Percentiles rank a stretch among this genome's conserved stretches.
Conservation (phyloP, 2,797 vertebrate species). For the Enteromius trimaculatus region DNA sequence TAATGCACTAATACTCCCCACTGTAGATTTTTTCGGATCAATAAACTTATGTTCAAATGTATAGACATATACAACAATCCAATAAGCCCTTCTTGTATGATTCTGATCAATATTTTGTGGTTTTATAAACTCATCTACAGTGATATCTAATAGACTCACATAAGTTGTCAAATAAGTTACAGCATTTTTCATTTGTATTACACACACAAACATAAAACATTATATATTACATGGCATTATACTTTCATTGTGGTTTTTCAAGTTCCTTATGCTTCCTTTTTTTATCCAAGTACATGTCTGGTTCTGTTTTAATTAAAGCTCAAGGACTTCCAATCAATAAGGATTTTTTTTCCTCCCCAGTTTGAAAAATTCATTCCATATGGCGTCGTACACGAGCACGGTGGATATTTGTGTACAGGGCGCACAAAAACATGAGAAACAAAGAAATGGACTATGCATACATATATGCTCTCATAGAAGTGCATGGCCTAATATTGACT, state of each 20-base stretch:
- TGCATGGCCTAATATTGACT: conserved; percentile 15
- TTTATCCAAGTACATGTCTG: conserved; percentile 32
- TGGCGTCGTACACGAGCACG: conserved; percentile 63
- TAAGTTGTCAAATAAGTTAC: too few species aligned
- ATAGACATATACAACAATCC: conserved; percentile 11
- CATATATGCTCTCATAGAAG: conserved; percentile 26
- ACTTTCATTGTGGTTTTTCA: not conserved
- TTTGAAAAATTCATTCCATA: conserved; percentile 70
- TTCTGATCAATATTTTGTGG: conserved; percentile 19
- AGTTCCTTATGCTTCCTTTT: not conserved
- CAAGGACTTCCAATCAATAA: conserved; percentile 45
- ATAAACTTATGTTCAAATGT: conserved; percentile 45
- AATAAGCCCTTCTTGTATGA: conserved; percentile 18
- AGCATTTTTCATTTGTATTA: not conserved
- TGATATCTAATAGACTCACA: not conserved
- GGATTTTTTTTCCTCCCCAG: conserved; percentile 27
- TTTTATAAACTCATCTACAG: not conserved
- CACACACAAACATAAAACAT: not conserved
- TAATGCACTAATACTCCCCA: too few species aligned
- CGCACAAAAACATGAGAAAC: conserved; percentile 39
- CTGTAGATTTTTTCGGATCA: conserved; percentile 36
- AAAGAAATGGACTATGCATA: conserved; percentile 7
- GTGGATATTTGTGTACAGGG: conserved; percentile 35
- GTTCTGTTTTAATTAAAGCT: conserved; percentile 45
- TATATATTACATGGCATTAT: not conserved